Evolutionary conservation across 2,113 vertebrate species (phyloP).

Genomic region (Pristiophorus japonicus): DNA sequence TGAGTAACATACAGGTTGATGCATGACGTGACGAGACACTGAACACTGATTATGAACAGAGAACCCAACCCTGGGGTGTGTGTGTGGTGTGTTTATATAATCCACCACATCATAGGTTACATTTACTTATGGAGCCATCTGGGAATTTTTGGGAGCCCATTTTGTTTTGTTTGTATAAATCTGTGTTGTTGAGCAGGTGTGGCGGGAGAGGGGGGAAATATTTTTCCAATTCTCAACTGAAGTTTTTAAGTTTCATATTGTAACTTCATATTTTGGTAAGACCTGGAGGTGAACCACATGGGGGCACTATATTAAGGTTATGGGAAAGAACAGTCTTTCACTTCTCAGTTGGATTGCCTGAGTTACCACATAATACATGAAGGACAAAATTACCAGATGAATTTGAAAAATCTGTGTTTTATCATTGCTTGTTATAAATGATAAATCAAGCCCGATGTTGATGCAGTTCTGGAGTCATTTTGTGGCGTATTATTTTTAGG

Average conservation of each 20-base stretch:
- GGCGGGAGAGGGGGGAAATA: neutral
- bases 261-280: neutral
- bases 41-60: neutral
- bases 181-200: no score
- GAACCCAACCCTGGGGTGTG: no score
- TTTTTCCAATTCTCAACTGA: neutral
- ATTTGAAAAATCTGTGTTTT: neutral
- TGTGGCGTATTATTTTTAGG: neutral
- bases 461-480: neutral
- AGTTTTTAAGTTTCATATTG: neutral
- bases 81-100: neutral
- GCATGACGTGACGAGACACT: neutral
- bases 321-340: neutral
- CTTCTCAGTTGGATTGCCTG: neutral
- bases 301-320: neutral
- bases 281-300: slow-evolving; percentile 7
- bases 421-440: neutral
- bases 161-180: no score
- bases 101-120: neutral
- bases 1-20: neutral
- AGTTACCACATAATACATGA: neutral
- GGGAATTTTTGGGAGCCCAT: neutral
- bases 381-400: neutral
- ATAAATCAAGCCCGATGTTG: neutral
- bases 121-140: neutral